A percentile compares a stretch with the other conserved stretches of the same genome.
Evolutionary conservation across 2,888 invertebrate species (phyloP).

Genomic region (Netelia melanura): DNA sequence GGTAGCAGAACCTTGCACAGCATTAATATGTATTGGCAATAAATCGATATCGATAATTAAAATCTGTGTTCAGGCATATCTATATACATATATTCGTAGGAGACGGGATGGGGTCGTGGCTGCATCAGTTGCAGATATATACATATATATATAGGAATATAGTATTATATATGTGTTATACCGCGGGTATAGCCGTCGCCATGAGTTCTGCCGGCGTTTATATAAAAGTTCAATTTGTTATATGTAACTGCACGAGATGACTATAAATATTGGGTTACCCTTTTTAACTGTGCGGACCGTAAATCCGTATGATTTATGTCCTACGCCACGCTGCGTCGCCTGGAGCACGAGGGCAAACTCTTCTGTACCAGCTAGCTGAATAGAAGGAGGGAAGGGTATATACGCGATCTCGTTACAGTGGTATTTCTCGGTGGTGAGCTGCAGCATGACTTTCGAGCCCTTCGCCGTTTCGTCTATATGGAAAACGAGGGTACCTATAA

Average conservation of each 20-base stretch:
- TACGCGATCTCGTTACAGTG: constrained; percentile 37
- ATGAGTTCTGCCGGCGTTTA: constrained; percentile 73
- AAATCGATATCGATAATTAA: constrained; percentile 85
- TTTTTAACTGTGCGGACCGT: constrained; percentile 81
- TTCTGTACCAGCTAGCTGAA: constrained; percentile 33
- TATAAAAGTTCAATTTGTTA: constrained; percentile 84
- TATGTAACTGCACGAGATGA: constrained; percentile 83
- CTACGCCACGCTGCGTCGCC: constrained; percentile 38
- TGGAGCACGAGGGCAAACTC: constrained; percentile 50
- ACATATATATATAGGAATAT: constrained; percentile 27
- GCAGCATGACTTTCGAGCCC: constrained; percentile 74
- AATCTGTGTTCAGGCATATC: constrained; percentile 77
- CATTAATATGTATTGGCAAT: constrained; percentile 84
- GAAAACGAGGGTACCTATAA: not conserved
- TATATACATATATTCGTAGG: not conserved
- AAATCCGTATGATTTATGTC: constrained; percentile 82
- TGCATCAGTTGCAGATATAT: constrained; percentile 36
- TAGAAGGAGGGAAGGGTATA: constrained; percentile 10
- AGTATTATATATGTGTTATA: constrained; percentile 15
- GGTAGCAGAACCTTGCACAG: constrained; percentile 74
- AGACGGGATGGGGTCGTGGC: constrained; percentile 14
- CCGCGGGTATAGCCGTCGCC: constrained; percentile 52
- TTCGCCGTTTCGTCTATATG: constrained; percentile 54
- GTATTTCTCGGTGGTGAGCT: constrained; percentile 63
- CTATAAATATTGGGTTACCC: constrained; percentile 84